Evolutionary conservation across 2,888 invertebrate species (phyloP), one percentile per base, ranked within the genome.

Genomic region (Drosophila mulleri): DNA sequence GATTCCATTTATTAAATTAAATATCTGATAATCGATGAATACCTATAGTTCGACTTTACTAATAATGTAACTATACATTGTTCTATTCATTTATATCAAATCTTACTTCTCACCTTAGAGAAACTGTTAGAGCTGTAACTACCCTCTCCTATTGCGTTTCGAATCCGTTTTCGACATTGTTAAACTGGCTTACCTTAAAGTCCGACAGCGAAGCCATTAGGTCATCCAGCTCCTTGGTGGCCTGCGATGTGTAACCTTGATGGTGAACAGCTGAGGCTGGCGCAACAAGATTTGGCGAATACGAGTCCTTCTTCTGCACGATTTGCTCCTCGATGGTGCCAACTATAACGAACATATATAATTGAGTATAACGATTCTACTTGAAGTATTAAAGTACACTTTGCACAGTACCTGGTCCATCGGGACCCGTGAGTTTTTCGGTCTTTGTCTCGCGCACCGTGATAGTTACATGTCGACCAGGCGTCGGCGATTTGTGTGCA

Each of bases 121-220:
- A n/a, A n/a, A n/a, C n/a, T n/a, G n/a, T n/a, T n/a, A n/a, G n/a
- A n/a, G n/a, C n/a, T n/a, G n/a, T n/a, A n/a, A n/a, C 26, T 7
- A 23, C 20, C n/a, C n/a, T n/a, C n/a, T 23, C 23, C 39, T 16
- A 16, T 16, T 39, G 7, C 39, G 7, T 2, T 39, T 3, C 9
- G 6, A 39, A 29, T 60, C 14, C 20, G 9, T 14, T 41, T 41
- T 20, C 8, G n/a, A n/a, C 5, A 11, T 12, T 3, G 23, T 53
- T 9, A 9, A 16, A 37, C 32, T 2, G 18, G 78, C 93, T 93
- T 93, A 97, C 98, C 96, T 98, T 98, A 92, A 98, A 98, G 92
- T 98, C 98, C 0, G 98, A 98, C 14, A 99, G 94, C 8, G 98
- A 98, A 2, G 97, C 98, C 98, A 99, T 98, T 72, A 99, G 94